Conservation (phyloP, 2,888 invertebrate species). For the Torymus texanus region DNA sequence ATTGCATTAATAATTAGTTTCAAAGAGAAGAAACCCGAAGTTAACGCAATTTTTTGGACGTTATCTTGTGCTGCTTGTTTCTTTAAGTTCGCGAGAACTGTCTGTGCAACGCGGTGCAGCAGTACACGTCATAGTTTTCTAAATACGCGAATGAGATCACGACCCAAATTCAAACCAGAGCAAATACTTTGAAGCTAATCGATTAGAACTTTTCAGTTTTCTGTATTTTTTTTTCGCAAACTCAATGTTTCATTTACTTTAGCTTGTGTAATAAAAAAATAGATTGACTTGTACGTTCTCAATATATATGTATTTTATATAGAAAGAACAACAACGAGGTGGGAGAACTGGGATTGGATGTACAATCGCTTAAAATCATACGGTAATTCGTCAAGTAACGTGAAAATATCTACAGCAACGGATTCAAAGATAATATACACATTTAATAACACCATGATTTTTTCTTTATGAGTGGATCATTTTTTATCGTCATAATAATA, state of each 20-base stretch:
- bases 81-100: slow-evolving; percentile 43
- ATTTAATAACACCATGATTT: slow-evolving; percentile 70
- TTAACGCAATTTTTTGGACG: slow-evolving; percentile 48
- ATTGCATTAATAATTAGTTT: slow-evolving; percentile 45
- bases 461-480: slow-evolving; percentile 67
- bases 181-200: slow-evolving; percentile 55
- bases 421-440: slow-evolving; percentile 69
- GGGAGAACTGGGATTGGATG: slow-evolving; percentile 56
- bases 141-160: slow-evolving; percentile 59
- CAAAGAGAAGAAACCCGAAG: slow-evolving; percentile 51
- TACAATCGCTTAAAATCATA: slow-evolving; percentile 57
- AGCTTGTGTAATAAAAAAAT: slow-evolving; percentile 39
- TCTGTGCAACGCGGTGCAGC: slow-evolving; percentile 50
- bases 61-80: slow-evolving; percentile 37
- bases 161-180: slow-evolving; percentile 57
- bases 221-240: slow-evolving; percentile 41
- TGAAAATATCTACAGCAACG: slow-evolving; percentile 64
- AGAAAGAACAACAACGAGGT: slow-evolving; percentile 58
- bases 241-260: slow-evolving; percentile 41
- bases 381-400: slow-evolving; percentile 55
- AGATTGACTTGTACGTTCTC: slow-evolving; percentile 52
- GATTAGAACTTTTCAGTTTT: slow-evolving; percentile 51
- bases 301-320: slow-evolving; percentile 50
- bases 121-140: slow-evolving; percentile 57
- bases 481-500: slow-evolving; percentile 65